Evolutionary conservation across 1,140 invertebrate genomes (phyloP).

Genomic region (Lucilia sericata): DNA sequence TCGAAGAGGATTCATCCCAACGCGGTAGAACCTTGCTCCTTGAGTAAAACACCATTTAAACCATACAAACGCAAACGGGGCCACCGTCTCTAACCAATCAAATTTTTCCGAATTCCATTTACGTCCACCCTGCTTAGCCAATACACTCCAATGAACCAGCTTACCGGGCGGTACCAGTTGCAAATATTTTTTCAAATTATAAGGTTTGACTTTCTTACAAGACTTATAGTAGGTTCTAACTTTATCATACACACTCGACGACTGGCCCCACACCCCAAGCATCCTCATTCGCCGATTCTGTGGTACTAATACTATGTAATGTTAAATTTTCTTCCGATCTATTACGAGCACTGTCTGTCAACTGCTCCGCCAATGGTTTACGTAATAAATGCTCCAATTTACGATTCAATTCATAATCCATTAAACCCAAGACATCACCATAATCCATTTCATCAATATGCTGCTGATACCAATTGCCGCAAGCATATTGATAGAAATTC

Average conservation of each 20-base stretch:
- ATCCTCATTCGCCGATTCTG: neutral
- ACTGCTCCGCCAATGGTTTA: conserved; percentile 24
- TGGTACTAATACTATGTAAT: conserved; percentile 12
- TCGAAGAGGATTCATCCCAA: conserved; percentile 59
- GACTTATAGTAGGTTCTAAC: conserved; percentile 60
- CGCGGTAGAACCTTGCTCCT: conserved; percentile 60
- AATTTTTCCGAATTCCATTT: conserved; percentile 57
- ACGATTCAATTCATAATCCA: conserved; percentile 57
- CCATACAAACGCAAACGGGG: conserved; percentile 57
- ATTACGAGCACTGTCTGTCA: neutral
- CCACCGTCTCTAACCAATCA: conserved; percentile 58
- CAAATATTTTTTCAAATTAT: conserved; percentile 64
- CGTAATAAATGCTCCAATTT: conserved; percentile 55
- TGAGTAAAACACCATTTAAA: conserved; percentile 59
- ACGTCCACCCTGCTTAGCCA: conserved; percentile 51
- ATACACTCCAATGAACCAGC: conserved; percentile 55
- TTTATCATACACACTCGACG: conserved; percentile 49
- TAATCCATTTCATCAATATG: conserved; percentile 54
- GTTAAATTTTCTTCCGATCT: conserved; percentile 40
- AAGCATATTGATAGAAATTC: conserved; percentile 65
- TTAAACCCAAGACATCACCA: conserved; percentile 55
- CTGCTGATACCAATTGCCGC: conserved; percentile 60
- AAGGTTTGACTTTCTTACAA: conserved; percentile 63
- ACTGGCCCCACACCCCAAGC: neutral
- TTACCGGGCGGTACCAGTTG: conserved; percentile 54